Conservation (phyloP, 2,797 vertebrate genomes). For the Babyrousa celebensis region DNA sequence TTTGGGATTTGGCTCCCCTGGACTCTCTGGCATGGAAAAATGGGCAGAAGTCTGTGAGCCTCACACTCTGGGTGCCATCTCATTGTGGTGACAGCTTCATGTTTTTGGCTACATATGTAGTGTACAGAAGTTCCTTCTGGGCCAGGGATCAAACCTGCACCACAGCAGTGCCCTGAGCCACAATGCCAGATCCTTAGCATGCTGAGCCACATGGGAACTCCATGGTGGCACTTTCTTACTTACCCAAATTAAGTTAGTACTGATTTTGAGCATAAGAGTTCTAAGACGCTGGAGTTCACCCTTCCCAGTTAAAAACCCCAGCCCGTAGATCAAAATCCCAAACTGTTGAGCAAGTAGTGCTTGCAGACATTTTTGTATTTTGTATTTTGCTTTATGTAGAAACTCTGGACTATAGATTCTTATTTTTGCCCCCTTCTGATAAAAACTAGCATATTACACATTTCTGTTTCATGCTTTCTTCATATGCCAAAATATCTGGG, state of each 20-base stretch:
- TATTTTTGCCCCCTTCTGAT: slow-evolving; percentile 17
- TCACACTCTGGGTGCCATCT: background rate
- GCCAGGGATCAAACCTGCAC: too few relatives aligned
- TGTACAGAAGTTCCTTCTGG: too few relatives aligned
- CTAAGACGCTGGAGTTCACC: background rate
- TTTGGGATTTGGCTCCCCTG: background rate
- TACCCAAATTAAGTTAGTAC: background rate
- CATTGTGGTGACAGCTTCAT: background rate
- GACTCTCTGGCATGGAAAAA: background rate
- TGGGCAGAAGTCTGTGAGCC: background rate
- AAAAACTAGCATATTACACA: background rate
- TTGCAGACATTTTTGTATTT: background rate
- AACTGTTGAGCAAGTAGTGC: background rate
- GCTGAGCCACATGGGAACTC: too few relatives aligned
- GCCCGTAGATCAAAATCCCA: background rate
- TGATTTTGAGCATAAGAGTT: background rate
- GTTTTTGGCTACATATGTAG: too few relatives aligned
- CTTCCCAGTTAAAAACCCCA: background rate
- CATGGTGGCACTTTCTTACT: background rate
- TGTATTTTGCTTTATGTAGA: background rate
- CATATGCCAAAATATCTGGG: background rate
- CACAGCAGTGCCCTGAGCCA: too few relatives aligned
- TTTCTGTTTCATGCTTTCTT: slow-evolving; percentile 17
- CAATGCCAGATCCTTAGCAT: too few relatives aligned
- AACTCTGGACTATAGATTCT: slow-evolving; percentile 29